Evolutionary conservation across 2,113 vertebrate species (phyloP).

Genomic region (Hemibagrus wyckioides): DNA sequence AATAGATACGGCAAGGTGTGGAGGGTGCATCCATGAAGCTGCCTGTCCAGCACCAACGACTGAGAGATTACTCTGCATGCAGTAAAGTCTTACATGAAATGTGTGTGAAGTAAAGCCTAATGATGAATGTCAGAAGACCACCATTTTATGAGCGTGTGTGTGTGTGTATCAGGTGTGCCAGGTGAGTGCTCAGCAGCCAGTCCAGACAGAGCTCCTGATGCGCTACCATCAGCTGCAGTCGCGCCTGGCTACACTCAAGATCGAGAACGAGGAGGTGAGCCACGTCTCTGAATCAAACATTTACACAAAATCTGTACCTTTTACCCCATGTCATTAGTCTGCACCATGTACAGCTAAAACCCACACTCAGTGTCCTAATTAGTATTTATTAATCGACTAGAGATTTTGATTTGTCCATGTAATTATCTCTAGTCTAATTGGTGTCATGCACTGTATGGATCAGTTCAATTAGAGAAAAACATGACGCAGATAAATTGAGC

Average conservation of each 20-base stretch:
- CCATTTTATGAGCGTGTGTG: not conserved
- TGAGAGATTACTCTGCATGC: not conserved
- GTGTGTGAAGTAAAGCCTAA: not conserved
- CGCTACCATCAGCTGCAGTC: constrained; percentile 97
- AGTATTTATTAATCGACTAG: not conserved
- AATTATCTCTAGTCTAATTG: constrained; percentile 13
- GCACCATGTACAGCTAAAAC: not conserved
- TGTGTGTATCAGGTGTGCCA: constrained; percentile 86
- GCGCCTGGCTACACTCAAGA: constrained; percentile 91
- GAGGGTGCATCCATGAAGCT: not conserved
- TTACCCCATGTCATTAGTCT: not conserved
- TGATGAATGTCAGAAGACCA: not conserved
- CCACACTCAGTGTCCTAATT: not conserved
- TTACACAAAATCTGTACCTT: not conserved
- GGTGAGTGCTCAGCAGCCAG: constrained; percentile 95
- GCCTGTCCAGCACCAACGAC: not conserved
- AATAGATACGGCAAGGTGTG: not conserved
- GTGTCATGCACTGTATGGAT: not conserved
- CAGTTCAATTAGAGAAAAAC: constrained; percentile 1
- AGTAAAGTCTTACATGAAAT: not conserved
- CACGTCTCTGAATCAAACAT: not conserved
- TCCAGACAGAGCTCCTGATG: constrained; percentile 94
- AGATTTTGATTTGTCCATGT: not conserved
- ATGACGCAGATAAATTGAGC: not conserved
- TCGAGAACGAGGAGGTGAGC: constrained; percentile 96